Conservation (phyloP, 2,888 invertebrate species). For the Stenurella melanura region DNA sequence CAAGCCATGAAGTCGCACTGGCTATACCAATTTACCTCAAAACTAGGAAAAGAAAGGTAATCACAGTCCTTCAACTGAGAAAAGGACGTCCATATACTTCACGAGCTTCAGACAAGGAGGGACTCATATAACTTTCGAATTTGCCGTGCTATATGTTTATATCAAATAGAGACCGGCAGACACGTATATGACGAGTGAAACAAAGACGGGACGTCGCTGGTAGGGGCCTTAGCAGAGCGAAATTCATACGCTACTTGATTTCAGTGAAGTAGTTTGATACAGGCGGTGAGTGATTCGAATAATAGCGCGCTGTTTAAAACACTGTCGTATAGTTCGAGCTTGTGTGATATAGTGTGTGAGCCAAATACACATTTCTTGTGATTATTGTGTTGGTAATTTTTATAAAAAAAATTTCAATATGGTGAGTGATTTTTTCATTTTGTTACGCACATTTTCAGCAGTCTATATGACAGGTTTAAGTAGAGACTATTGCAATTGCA, state of each 20-base stretch:
- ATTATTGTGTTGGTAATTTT: conserved; percentile 40
- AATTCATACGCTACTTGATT: conserved; percentile 61
- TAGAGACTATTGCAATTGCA: too few species aligned
- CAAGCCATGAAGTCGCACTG: conserved; percentile 17
- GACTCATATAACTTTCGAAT: conserved; percentile 60
- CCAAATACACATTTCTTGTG: conserved; percentile 45
- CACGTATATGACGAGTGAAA: conserved; percentile 25
- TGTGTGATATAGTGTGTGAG: conserved; percentile 54
- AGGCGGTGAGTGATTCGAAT: conserved; percentile 49
- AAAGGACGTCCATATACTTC: conserved; percentile 41
- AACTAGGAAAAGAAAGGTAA: conserved; percentile 62
- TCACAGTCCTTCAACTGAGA: conserved; percentile 57
- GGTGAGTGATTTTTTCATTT: conserved; percentile 44
- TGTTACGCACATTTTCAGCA: background rate
- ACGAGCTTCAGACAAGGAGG: conserved; percentile 52
- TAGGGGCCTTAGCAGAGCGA: conserved; percentile 63
- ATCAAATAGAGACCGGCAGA: conserved; percentile 47
- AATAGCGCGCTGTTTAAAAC: conserved; percentile 31
- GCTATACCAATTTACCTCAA: conserved; percentile 44
- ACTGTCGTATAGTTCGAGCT: conserved; percentile 19
- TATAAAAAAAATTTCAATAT: conserved; percentile 39
- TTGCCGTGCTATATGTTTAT: conserved; percentile 59
- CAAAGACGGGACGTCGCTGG: conserved; percentile 51
- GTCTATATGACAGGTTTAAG: too few species aligned
- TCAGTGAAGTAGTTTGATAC: conserved; percentile 60